Conservation (phyloP, 2,797 vertebrate genomes). For the Enteromius radiatus region DNA sequence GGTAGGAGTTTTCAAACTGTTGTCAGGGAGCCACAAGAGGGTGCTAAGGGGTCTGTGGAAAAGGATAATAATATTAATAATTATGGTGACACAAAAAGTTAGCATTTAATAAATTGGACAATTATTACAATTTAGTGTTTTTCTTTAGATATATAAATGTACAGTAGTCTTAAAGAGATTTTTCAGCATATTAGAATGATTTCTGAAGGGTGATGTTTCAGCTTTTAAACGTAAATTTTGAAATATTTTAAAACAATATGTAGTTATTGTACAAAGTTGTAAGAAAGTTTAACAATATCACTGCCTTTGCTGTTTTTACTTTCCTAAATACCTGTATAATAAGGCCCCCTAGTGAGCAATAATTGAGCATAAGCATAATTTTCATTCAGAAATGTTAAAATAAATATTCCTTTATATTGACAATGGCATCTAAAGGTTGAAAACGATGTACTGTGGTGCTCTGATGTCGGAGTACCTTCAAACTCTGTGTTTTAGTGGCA, state of each 20-base stretch:
- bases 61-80: background rate
- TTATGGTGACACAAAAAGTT: background rate
- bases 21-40: background rate
- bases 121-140: background rate
- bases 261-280: background rate
- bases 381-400: background rate
- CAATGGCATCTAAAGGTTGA: background rate
- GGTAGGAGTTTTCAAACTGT: background rate
- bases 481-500: conserved; percentile 81
- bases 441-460: background rate
- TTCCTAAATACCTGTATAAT: background rate
- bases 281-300: background rate
- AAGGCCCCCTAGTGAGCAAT: background rate
- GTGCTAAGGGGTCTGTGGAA: background rate
- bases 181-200: conserved; percentile 1
- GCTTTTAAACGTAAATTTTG: background rate
- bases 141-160: background rate
- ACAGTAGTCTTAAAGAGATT: background rate
- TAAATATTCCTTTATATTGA: background rate
- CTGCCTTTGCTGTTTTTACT: background rate
- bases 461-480: background rate
- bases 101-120: background rate
- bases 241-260: background rate
- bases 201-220: background rate
- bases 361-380: background rate